Conservation (phyloP, 2,797 vertebrate species). For the Peromyscus eremicus region DNA sequence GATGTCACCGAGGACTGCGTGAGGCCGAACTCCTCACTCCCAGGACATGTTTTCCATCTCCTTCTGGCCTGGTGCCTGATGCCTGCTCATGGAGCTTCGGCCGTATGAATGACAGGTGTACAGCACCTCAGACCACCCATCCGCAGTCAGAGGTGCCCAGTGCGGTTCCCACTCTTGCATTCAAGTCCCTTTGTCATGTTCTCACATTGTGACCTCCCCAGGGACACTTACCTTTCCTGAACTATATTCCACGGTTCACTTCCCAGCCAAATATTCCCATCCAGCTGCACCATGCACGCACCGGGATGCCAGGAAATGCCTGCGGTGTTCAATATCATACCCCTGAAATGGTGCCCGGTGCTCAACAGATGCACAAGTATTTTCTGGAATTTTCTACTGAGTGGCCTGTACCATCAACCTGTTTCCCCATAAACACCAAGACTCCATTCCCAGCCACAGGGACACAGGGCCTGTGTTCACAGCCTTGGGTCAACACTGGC, state of each 20-base stretch:
- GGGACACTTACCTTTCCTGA: neutral
- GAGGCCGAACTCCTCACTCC: neutral
- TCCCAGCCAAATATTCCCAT: neutral
- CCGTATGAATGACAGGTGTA: neutral
- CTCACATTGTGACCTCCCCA: neutral
- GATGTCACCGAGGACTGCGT: rapidly evolving
- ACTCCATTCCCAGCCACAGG: neutral
- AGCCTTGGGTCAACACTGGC: constrained; percentile 65
- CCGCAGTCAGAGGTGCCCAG: neutral
- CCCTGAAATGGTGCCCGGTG: neutral
- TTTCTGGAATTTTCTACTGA: neutral
- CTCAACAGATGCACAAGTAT: rapidly evolving
- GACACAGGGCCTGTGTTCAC: neutral
- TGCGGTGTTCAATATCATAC: neutral
- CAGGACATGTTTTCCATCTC: neutral
- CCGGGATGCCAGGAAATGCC: neutral
- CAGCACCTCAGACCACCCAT: neutral
- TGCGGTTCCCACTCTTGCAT: neutral
- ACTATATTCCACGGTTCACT: neutral
- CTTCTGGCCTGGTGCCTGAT: rapidly evolving
- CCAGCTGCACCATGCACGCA: neutral
- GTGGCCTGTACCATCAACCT: neutral
- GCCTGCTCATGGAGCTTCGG: rapidly evolving
- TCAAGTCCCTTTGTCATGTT: rapidly evolving
- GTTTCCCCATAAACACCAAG: neutral